Conservation (phyloP, 2,113 vertebrate genomes). For the Pontoporia blainvillei region DNA sequence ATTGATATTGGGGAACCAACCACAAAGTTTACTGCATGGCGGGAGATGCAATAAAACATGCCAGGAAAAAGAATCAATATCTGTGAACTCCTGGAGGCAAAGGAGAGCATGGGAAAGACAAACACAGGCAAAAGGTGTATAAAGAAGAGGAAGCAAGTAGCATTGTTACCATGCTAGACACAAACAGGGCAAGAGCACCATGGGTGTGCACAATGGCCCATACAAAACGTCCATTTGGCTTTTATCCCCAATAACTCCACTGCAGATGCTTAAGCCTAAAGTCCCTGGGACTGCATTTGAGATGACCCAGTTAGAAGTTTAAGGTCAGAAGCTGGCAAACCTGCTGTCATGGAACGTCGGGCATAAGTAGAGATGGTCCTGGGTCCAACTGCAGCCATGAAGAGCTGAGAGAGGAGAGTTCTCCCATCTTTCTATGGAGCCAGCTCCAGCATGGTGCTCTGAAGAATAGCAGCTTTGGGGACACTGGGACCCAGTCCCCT, state of each 20-base stretch:
- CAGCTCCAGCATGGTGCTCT: accelerated
- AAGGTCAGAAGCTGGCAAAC: neutral
- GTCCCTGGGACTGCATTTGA: neutral
- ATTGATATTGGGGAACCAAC: neutral
- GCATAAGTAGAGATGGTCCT: neutral
- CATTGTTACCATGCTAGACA: neutral
- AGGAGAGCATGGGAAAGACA: neutral
- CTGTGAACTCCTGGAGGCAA: neutral
- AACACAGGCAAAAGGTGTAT: neutral
- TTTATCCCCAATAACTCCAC: neutral
- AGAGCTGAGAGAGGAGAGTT: accelerated
- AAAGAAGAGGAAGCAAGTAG: neutral
- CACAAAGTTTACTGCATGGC: neutral
- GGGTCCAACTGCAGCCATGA: too few relatives aligned
- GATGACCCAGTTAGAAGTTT: neutral
- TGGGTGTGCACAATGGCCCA: accelerated
- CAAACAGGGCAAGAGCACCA: neutral
- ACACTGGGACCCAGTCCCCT: neutral
- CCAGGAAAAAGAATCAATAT: neutral
- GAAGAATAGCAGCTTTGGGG: too few relatives aligned
- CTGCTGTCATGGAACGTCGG: neutral
- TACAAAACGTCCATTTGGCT: accelerated
- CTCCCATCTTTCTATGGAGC: too few relatives aligned
- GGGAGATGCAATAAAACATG: neutral
- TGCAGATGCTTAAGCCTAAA: neutral